Conservation (phyloP, 2,888 invertebrate species). For the Seira sanloemensis region DNA sequence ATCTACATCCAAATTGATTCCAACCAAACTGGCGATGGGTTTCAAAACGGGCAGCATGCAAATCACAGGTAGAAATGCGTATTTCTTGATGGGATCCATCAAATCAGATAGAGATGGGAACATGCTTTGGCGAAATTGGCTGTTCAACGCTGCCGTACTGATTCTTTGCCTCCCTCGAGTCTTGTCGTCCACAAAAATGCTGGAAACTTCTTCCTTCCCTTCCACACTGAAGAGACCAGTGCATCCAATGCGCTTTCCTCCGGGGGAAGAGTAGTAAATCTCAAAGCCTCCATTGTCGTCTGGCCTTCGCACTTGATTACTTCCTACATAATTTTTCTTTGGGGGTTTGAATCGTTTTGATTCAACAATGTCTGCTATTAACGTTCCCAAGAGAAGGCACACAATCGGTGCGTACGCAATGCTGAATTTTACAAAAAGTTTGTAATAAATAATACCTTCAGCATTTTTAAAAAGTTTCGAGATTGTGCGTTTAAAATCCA, state of each 20-base stretch:
- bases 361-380: slow-evolving; percentile 5
- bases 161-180: slow-evolving; percentile 36
- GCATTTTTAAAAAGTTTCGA: too few relatives aligned
- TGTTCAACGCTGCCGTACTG: slow-evolving; percentile 26
- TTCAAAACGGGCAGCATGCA: slow-evolving; percentile 28
- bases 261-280: slow-evolving; percentile 39
- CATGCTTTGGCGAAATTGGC: slow-evolving; percentile 27
- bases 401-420: neutral
- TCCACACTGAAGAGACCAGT: slow-evolving; percentile 41
- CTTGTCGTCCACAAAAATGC: slow-evolving; percentile 41
- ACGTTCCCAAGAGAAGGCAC: neutral
- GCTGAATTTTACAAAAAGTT: slow-evolving; percentile 25
- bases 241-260: slow-evolving; percentile 50
- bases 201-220: slow-evolving; percentile 47
- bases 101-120: slow-evolving; percentile 34
- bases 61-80: slow-evolving; percentile 46
- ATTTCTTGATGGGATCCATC: slow-evolving; percentile 26
- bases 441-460: too few relatives aligned
- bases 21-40: slow-evolving; percentile 35
- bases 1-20: slow-evolving; percentile 40
- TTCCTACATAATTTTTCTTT: neutral
- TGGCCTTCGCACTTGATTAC: slow-evolving; percentile 17
- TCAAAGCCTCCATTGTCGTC: slow-evolving; percentile 54
- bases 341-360: slow-evolving; percentile 21
- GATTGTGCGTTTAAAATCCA: too few relatives aligned